Evolutionary conservation across 2,113 vertebrate species (phyloP).

Genomic region (Perognathus longimembris): DNA sequence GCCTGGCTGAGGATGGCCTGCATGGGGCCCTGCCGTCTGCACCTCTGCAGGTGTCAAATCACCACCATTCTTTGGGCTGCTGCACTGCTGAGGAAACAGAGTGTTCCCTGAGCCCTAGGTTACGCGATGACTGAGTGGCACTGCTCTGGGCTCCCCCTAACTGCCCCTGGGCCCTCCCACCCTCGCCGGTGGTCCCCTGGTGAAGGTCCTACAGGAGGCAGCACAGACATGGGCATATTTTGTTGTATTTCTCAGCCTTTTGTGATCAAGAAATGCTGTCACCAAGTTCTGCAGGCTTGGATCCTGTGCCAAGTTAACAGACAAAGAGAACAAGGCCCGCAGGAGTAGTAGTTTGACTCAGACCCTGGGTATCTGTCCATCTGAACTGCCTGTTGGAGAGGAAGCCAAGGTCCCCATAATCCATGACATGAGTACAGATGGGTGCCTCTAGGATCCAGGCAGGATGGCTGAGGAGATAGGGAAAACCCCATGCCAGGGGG

Average conservation of each 20-base stretch:
- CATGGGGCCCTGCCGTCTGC: background rate
- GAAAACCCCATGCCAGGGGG: background rate
- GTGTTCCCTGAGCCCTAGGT: too few relatives aligned
- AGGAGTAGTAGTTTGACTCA: too few relatives aligned
- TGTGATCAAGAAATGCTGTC: background rate
- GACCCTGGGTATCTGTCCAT: background rate
- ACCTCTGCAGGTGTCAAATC: background rate
- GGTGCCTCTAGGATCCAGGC: slow-evolving; percentile 60
- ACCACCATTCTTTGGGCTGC: background rate
- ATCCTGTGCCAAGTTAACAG: background rate
- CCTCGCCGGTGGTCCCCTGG: background rate
- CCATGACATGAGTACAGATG: slow-evolving; percentile 64
- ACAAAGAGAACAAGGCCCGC: background rate
- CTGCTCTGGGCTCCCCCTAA: too few relatives aligned
- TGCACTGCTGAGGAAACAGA: background rate
- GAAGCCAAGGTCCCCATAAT: background rate
- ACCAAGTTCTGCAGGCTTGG: background rate
- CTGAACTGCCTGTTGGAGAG: too few relatives aligned
- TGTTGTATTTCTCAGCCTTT: background rate
- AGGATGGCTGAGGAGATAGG: slow-evolving; percentile 77
- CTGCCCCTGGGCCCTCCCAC: too few relatives aligned
- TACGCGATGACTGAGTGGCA: too few relatives aligned
- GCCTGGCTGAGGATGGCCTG: background rate
- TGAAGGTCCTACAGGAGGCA: background rate
- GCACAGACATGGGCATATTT: too few relatives aligned